phyloP scores from a whole-genome alignment of 1,140 invertebrate genomes.

The Lordiphosa mommai region DNA sequence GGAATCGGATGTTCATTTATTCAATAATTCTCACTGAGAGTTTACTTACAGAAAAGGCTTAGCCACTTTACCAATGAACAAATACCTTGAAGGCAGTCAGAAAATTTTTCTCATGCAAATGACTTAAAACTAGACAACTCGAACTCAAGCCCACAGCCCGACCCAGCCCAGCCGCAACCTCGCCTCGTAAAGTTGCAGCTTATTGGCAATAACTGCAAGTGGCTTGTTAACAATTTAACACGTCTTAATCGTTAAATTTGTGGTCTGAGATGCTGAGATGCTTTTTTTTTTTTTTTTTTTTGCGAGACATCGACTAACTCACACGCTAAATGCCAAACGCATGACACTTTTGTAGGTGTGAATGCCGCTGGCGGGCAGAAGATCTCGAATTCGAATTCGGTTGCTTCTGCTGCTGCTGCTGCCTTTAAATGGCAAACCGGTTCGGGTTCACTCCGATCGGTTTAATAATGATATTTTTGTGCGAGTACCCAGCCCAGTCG shows the following conservation, averaged over 20 bases:
- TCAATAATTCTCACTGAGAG: too few species aligned
- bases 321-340: conserved; percentile 65
- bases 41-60: too few species aligned
- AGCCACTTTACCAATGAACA: conserved; percentile 22
- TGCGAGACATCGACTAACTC: conserved; percentile 15
- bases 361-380: conserved; percentile 56
- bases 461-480: conserved; percentile 74
- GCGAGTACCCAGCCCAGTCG: conserved; percentile 14
- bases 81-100: conserved; percentile 4
- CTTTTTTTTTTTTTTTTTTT: too few species aligned
- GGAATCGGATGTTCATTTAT: not conserved
- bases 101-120: conserved; percentile 54
- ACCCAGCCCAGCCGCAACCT: conserved; percentile 9
- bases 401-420: conserved; percentile 11
- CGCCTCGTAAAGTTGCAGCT: conserved; percentile 78
- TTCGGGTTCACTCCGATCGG: conserved; percentile 48
- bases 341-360: conserved; percentile 79
- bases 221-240: conserved; percentile 80
- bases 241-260: conserved; percentile 80
- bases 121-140: conserved; percentile 22
- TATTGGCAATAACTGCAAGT: conserved; percentile 79
- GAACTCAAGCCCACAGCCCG: not conserved
- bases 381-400: conserved; percentile 31
- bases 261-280: conserved; percentile 21
- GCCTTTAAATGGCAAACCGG: conserved; percentile 45